Percentiles rank a stretch among this genome's conserved stretches.
Evolutionary conservation across 2,113 vertebrate genomes (phyloP).

Genomic region (Cryptotis parvus): DNA sequence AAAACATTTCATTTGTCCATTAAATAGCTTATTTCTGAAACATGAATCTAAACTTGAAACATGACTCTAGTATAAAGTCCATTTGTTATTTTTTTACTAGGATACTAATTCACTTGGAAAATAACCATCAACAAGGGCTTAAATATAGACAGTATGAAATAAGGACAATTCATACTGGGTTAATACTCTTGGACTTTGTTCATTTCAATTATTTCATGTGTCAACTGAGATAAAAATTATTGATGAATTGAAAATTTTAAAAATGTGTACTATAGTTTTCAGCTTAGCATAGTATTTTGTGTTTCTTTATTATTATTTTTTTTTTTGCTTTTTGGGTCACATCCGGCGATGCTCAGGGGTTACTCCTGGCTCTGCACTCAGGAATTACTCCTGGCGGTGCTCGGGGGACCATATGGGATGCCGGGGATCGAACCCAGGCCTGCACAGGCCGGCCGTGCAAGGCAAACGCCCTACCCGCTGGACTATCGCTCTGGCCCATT

Average conservation of each 20-base stretch:
- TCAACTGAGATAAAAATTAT: conserved; percentile 24
- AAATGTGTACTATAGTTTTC: not conserved
- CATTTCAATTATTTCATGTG: conserved; percentile 61
- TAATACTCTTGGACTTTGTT: conserved; percentile 50
- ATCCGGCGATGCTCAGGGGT: too few species aligned
- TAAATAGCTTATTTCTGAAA: conserved; percentile 58
- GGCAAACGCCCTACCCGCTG: too few species aligned
- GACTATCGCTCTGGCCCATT: too few species aligned
- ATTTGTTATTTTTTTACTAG: conserved; percentile 51
- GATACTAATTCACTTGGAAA: conserved; percentile 76
- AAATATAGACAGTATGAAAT: conserved; percentile 50
- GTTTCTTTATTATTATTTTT: too few species aligned
- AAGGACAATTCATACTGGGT: conserved; percentile 48
- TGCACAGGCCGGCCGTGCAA: too few species aligned
- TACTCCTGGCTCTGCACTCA: too few species aligned
- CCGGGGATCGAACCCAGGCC: too few species aligned
- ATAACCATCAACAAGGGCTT: conserved; percentile 65
- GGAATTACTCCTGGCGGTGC: too few species aligned
- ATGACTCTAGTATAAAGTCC: too few species aligned
- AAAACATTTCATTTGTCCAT: conserved; percentile 45
- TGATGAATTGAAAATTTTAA: conserved; percentile 55
- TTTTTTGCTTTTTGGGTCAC: too few species aligned
- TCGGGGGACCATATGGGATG: too few species aligned
- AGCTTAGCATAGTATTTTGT: not conserved
- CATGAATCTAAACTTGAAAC: conserved; percentile 19